Percentiles rank a stretch among this genome's conserved stretches.
Conservation (phyloP, 1,140 invertebrate genomes). For the Planococcus citri region DNA sequence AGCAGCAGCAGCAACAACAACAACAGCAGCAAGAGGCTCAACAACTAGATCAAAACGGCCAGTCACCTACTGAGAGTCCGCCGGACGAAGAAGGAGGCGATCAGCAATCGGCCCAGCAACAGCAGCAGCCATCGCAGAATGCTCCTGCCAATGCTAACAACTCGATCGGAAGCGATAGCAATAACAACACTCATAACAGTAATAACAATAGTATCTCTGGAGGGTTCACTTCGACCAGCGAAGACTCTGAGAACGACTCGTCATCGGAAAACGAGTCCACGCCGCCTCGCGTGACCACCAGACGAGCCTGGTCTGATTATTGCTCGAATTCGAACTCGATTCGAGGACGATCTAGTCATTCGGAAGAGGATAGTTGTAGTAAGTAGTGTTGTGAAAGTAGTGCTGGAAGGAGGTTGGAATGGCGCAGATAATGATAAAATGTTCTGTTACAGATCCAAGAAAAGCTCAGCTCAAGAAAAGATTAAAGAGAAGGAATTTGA, state of each 20-base stretch:
- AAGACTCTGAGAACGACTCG: slow-evolving; percentile 23
- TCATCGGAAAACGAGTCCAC: slow-evolving; percentile 36
- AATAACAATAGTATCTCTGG: slow-evolving; percentile 15
- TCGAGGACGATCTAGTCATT: slow-evolving; percentile 42
- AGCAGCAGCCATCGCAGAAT: neutral
- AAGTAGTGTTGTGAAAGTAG: neutral
- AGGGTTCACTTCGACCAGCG: neutral
- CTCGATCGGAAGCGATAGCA: slow-evolving; percentile 12
- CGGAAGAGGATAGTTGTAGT: slow-evolving; percentile 39
- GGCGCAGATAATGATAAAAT: neutral
- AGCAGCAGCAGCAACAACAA: neutral
- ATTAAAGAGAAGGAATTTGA: slow-evolving; percentile 27
- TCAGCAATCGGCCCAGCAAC: neutral
- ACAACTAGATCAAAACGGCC: neutral
- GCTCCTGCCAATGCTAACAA: slow-evolving; percentile 19
- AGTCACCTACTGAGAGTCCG: neutral
- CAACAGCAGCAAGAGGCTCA: neutral
- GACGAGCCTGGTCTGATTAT: slow-evolving; percentile 61
- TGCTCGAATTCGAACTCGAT: slow-evolving; percentile 39
- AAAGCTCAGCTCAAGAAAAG: slow-evolving; percentile 32
- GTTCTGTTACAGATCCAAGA: neutral
- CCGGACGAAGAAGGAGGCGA: too few species aligned
- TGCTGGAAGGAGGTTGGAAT: too few species aligned
- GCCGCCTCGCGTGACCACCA: slow-evolving; percentile 49
- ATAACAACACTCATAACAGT: slow-evolving; percentile 20